Conservation (phyloP, 1,140 invertebrate species). For the Paralvinella palmiformis region DNA sequence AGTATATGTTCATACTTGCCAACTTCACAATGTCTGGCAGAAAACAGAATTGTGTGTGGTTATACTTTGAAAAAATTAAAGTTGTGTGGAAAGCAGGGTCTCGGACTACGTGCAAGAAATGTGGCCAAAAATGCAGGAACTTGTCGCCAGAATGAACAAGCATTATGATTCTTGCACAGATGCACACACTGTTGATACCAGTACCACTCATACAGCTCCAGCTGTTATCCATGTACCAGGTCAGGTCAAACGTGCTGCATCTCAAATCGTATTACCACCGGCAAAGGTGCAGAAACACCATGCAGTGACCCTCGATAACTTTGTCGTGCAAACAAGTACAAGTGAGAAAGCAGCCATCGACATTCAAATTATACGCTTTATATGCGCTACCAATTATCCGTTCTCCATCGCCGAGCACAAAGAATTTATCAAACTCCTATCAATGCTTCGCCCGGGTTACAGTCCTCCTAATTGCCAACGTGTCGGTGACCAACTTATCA, state of each 20-base stretch:
- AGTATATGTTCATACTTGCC: no score
- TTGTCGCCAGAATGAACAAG: neutral
- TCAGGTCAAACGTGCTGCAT: neutral
- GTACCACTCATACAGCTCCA: neutral
- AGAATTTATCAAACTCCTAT: neutral
- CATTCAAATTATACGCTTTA: neutral
- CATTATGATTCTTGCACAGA: neutral
- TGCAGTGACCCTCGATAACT: neutral
- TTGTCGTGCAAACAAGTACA: neutral
- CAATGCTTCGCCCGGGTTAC: neutral
- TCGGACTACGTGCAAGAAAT: no score
- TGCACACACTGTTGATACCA: neutral
- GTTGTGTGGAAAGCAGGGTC: no score
- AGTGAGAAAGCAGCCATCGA: neutral
- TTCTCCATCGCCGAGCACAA: neutral
- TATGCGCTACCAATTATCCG: neutral
- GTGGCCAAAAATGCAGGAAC: neutral
- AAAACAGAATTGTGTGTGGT: no score
- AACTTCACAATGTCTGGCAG: no score
- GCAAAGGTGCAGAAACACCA: neutral
- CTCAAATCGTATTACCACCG: neutral
- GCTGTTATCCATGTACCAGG: no score
- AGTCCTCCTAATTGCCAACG: neutral
- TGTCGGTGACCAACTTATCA: neutral
- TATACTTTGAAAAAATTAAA: no score